Evolutionary conservation across 2,888 invertebrate genomes (phyloP).

Genomic region (Orthosia incerta): DNA sequence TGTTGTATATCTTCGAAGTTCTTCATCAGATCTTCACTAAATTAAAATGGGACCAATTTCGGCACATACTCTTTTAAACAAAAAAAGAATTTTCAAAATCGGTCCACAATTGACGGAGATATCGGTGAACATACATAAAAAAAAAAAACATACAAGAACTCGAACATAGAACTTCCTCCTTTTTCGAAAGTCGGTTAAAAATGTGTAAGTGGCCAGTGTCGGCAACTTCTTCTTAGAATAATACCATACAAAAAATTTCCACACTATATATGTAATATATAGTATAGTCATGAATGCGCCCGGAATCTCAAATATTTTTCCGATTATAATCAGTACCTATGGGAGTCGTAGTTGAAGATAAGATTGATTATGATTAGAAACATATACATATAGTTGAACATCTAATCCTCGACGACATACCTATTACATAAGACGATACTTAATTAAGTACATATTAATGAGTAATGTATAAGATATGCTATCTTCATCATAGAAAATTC

Average conservation of each 20-base stretch:
- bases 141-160: too few relatives aligned
- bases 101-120: too few relatives aligned
- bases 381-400: not conserved
- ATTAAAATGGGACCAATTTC: too few relatives aligned
- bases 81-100: too few relatives aligned
- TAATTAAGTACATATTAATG: slow-evolving; percentile 18
- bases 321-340: slow-evolving; percentile 20
- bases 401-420: slow-evolving; percentile 21
- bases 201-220: too few relatives aligned
- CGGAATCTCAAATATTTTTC: slow-evolving; percentile 13
- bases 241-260: not conserved
- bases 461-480: slow-evolving; percentile 22
- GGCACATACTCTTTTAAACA: too few relatives aligned
- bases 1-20: too few relatives aligned
- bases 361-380: slow-evolving; percentile 20
- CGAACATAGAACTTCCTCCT: too few relatives aligned
- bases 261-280: too few relatives aligned
- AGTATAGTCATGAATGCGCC: not conserved
- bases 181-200: too few relatives aligned
- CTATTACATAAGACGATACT: slow-evolving; percentile 25
- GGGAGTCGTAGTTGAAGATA: slow-evolving; percentile 17
- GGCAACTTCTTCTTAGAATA: not conserved
- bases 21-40: too few relatives aligned
- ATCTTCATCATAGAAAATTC: slow-evolving; percentile 30
- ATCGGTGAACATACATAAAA: too few relatives aligned